Base-by-base conservation (phyloP, 2,797 vertebrate genomes). In the Sebastes trivittatus region DNA sequence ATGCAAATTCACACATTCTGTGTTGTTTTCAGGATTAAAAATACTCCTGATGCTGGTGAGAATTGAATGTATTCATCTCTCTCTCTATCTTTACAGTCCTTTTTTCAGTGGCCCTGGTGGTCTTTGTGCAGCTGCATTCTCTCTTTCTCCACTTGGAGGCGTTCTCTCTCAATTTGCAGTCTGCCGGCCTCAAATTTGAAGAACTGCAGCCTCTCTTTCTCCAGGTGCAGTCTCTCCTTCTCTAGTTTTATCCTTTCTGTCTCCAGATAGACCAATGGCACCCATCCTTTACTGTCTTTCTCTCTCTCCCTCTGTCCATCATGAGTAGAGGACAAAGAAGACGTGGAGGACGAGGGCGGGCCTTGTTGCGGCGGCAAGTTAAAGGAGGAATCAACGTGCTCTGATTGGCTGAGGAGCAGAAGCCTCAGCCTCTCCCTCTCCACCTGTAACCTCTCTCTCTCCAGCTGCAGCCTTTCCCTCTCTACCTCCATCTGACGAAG, bases 141-240 rank as follows among this genome's bases (percentile, higher is more conserved):
- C 81, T 98, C 97, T 78, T 97, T 98, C 90, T 98, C 98, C 87
- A 98, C 97, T 88, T 97, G 97, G 56, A 98, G 95, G 71, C 96
- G 97, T 52, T 98, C 97, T 93, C 97, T 97, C 90, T 98, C 97
- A 23, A 98, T 97, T 94, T 98, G 97, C 84, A 98, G 94, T 88
- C 97, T 96, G 75, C 97, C 96, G 0, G 96, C 96, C 86, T 98
- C 97, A 71, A 98, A 98, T 86, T 97, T 98, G 3, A 98, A 91
- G 84, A 98, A 97, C 91, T 98, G 98, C 79, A 99, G 94, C 75
- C 97, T 95, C 84, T 98, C 97, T 13, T 98, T 98, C 79, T 98
- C 97, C 72, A 99, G 92, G 79, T 98, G 97, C 82, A 98, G 95
- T 64, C 97, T 96, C 88, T 98, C 98, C 74, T 97, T 96, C 91